phyloP scores from a whole-genome alignment of 2,797 vertebrate species.

The Neosilurus mollespiculum region DNA sequence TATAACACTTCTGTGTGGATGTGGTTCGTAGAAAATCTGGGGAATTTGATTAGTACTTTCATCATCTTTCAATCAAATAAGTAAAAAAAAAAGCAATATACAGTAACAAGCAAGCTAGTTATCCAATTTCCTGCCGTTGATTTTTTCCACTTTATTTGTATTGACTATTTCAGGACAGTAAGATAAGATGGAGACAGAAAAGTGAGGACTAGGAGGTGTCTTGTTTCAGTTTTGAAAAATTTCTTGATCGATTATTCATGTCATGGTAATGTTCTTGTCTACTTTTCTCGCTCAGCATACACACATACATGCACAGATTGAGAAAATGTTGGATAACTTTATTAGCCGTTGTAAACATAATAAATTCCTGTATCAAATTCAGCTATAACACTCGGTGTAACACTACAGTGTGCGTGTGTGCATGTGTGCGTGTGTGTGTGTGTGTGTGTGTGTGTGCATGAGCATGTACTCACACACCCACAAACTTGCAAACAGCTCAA shows the following conservation, averaged over 20 bases:
- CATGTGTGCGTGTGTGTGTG: neutral
- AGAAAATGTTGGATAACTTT: slow-evolving; percentile 13
- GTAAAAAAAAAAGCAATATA: neutral
- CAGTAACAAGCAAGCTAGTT: neutral
- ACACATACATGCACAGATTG: slow-evolving; percentile 16
- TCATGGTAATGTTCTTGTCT: slow-evolving; percentile 30
- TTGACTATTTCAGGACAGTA: slow-evolving; percentile 8
- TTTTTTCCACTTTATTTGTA: slow-evolving; percentile 19
- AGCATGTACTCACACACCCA: neutral
- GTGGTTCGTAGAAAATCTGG: neutral
- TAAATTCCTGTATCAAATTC: slow-evolving; percentile 5
- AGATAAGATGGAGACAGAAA: neutral
- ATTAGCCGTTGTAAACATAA: slow-evolving; percentile 19
- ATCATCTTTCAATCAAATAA: neutral
- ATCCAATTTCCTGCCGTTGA: neutral
- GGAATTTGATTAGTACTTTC: neutral
- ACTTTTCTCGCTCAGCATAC: slow-evolving; percentile 28
- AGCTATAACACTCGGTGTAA: neutral
- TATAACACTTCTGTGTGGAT: neutral
- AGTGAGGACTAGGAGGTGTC: slow-evolving; percentile 6
- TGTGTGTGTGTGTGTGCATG: neutral
- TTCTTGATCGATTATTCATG: slow-evolving; percentile 37
- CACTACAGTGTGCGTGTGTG: neutral
- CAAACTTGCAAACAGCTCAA: slow-evolving; percentile 26
- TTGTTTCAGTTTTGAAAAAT: slow-evolving; percentile 37